Percentiles rank a stretch among this genome's conserved stretches.
These are phyloP conservation scores for Tinea semifulvella DNA, from an alignment of 2,888 invertebrate genomes.

Conservation along the genomic window DNA sequence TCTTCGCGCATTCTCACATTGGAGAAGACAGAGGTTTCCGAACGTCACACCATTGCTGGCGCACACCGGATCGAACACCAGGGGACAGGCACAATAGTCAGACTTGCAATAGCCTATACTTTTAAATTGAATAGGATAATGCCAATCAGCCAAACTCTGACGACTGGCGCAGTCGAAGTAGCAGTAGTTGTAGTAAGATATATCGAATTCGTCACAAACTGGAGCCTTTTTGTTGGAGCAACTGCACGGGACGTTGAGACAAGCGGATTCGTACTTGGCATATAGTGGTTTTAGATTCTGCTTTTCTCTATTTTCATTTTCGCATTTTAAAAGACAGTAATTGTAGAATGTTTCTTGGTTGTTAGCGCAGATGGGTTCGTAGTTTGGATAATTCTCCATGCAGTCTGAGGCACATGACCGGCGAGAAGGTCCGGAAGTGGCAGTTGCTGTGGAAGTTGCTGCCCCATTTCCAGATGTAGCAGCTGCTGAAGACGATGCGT, in stretches of 20 bases:
- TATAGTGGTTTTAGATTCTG: background rate
- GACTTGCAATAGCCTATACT: background rate
- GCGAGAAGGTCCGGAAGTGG: background rate
- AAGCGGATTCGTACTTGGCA: background rate
- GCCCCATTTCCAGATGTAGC: background rate
- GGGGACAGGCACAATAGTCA: background rate
- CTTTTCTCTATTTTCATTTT: background rate
- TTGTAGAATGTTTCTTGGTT: background rate
- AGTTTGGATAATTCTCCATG: background rate
- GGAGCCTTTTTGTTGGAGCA: background rate
- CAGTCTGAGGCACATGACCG: background rate
- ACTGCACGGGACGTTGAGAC: background rate
- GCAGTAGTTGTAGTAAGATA: background rate
- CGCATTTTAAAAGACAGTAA: background rate
- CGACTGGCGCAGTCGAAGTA: slow-evolving; percentile 7
- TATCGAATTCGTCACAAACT: background rate
- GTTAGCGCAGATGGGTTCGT: background rate
- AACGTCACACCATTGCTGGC: background rate
- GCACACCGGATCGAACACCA: background rate
- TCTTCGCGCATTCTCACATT: background rate
- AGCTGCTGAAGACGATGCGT: too few species aligned
- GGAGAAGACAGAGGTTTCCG: background rate
- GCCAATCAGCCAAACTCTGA: background rate
- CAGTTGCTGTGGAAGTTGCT: background rate
- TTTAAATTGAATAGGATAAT: background rate